phyloP scores from a whole-genome alignment of 37 sponge, comb jelly and placozoan genomes.

The Halisarca cf. caerulea region DNA sequence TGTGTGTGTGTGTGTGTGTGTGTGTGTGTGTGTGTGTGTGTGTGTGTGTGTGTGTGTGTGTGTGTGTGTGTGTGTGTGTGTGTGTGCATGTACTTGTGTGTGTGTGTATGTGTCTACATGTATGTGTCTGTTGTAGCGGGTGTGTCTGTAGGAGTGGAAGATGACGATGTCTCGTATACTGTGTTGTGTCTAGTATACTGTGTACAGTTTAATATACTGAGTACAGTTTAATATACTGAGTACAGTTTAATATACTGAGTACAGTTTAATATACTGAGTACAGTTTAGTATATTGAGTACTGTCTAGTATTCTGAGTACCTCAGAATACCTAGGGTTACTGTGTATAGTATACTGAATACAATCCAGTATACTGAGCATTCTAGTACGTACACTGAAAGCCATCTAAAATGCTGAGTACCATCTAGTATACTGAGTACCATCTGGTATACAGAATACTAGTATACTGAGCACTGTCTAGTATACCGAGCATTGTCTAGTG shows the following conservation, averaged over 20 bases:
- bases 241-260: too few species aligned
- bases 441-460: too few species aligned
- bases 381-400: too few species aligned
- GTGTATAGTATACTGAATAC: too few species aligned
- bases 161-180: not conserved
- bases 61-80: slow-evolving; percentile 12
- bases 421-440: too few species aligned
- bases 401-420: too few species aligned
- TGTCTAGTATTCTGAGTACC: too few species aligned
- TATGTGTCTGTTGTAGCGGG: too few species aligned
- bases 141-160: not conserved
- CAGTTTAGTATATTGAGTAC: too few species aligned
- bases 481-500: not conserved
- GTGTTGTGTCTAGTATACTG: not conserved
- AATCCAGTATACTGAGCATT: too few species aligned
- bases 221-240: not conserved
- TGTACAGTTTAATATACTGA: too few species aligned
- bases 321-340: too few species aligned
- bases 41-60: not conserved
- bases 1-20: slow-evolving; percentile 7
- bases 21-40: not conserved
- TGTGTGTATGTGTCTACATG: slow-evolving; percentile 1
- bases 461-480: not conserved
- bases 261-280: not conserved
- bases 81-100: not conserved